These are phyloP conservation scores for Ladona fulva DNA, from an alignment of 1,140 invertebrate genomes.

Conservation along the genomic window DNA sequence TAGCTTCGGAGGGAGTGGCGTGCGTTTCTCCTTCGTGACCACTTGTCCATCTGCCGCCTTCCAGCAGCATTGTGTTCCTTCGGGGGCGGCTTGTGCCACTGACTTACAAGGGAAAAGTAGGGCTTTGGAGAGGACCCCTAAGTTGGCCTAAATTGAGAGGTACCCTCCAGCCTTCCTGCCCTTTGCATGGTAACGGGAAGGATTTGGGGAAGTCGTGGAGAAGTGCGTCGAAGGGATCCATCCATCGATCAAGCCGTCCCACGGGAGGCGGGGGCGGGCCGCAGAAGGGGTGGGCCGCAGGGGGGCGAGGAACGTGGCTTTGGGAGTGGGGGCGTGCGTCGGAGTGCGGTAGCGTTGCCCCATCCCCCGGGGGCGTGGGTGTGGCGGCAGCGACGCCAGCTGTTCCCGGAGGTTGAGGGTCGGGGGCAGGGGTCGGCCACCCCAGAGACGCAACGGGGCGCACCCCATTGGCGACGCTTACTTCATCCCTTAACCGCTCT, in stretches of 20 bases:
- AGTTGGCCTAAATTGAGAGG: neutral
- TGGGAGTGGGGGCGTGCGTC: neutral
- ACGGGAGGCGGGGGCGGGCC: too few relatives aligned
- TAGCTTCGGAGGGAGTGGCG: too few relatives aligned
- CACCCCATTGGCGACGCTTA: neutral
- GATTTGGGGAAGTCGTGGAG: neutral
- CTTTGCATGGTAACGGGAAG: too few relatives aligned
- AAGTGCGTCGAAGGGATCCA: neutral
- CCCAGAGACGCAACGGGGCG: neutral
- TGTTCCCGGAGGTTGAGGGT: neutral
- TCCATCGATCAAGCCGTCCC: neutral
- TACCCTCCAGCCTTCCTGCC: neutral
- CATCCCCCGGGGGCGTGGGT: neutral
- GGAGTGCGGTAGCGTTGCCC: neutral
- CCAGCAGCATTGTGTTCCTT: too few relatives aligned
- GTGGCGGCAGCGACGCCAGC: neutral
- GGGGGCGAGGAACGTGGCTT: neutral
- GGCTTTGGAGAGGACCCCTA: neutral
- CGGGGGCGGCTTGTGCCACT: neutral
- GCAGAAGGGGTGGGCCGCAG: neutral
- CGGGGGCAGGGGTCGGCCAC: neutral
- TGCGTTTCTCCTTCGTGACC: too few relatives aligned
- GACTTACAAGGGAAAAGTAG: neutral
- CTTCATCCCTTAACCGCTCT: neutral
- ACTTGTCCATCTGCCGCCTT: too few relatives aligned